Conservation (phyloP, 2,888 invertebrate genomes). For the Homarus gammarus region DNA sequence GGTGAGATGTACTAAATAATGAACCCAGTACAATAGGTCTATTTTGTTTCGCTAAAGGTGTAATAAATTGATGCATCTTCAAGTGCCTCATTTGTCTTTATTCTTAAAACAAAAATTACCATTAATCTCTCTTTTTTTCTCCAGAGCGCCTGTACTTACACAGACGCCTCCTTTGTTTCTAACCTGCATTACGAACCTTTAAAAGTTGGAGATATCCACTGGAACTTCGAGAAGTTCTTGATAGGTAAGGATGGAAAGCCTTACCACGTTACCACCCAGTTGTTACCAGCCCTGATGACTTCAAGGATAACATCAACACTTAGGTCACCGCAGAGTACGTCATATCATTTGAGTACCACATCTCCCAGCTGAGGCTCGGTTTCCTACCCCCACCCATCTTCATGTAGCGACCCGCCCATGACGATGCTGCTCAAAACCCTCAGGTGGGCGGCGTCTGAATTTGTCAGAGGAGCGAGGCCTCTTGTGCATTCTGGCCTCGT, state of each 20-base stretch:
- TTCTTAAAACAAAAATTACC: too few relatives aligned
- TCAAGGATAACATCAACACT: constrained; percentile 76
- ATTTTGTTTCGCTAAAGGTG: background rate
- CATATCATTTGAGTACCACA: background rate
- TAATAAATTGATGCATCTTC: background rate
- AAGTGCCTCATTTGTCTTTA: background rate
- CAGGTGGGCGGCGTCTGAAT: constrained; percentile 36
- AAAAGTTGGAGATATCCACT: constrained; percentile 79
- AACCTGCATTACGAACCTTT: constrained; percentile 78
- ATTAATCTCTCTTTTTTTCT: too few relatives aligned
- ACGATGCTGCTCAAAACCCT: constrained; percentile 41
- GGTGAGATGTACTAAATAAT: constrained; percentile 77
- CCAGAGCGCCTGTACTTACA: constrained; percentile 78
- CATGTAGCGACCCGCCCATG: constrained; percentile 10
- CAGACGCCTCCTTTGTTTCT: constrained; percentile 78
- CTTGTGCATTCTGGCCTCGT: constrained; percentile 52
- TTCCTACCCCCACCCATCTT: background rate
- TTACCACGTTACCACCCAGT: constrained; percentile 78
- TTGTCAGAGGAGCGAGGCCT: background rate
- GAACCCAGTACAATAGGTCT: too few relatives aligned
- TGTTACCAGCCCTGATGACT: constrained; percentile 77
- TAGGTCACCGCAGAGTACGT: constrained; percentile 55
- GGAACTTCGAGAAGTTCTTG: constrained; percentile 81
- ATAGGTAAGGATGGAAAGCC: constrained; percentile 78
- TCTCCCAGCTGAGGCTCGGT: background rate